phyloP scores from a whole-genome alignment of 2,888 invertebrate genomes.

The Cheilosia impressa region DNA sequence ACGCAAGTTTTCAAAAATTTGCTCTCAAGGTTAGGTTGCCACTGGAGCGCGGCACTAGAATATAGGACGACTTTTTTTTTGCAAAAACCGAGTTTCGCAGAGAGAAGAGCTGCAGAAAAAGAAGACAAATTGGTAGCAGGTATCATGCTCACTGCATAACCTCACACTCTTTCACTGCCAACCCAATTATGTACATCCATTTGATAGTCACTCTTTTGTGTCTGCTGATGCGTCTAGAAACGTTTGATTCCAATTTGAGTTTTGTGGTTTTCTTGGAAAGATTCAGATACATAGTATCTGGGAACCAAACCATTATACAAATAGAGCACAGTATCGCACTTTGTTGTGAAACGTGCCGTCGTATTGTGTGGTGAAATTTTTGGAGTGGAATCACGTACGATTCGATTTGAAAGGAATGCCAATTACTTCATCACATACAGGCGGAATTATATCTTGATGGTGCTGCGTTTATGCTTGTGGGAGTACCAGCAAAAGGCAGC shows the following conservation, averaged over 20 bases:
- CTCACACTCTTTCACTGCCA: not conserved
- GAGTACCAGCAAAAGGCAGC: slow-evolving; percentile 1
- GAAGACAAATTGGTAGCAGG: not conserved
- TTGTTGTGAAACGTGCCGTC: slow-evolving; percentile 50
- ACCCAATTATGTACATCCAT: slow-evolving; percentile 50
- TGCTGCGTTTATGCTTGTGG: not conserved
- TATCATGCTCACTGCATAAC: too few species aligned
- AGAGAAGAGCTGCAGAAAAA: slow-evolving; percentile 42
- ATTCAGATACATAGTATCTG: not conserved
- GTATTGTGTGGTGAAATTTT: slow-evolving; percentile 46
- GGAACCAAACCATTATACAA: slow-evolving; percentile 5
- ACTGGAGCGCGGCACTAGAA: too few species aligned
- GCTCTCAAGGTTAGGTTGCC: too few species aligned
- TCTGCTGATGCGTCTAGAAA: slow-evolving; percentile 61
- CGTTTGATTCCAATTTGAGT: slow-evolving; percentile 64
- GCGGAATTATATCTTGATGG: slow-evolving; percentile 5
- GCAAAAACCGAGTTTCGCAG: slow-evolving; percentile 39
- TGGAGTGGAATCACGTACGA: slow-evolving; percentile 68
- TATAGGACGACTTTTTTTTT: too few species aligned
- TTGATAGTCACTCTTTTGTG: slow-evolving; percentile 63
- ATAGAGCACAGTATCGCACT: slow-evolving; percentile 43
- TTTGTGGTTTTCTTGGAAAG: slow-evolving; percentile 35
- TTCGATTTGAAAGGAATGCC: slow-evolving; percentile 70
- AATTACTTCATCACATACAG: slow-evolving; percentile 66
- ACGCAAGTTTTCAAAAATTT: too few species aligned